phyloP scores from a whole-genome alignment of 2,113 vertebrate species.

The Varanus komodoensis region DNA sequence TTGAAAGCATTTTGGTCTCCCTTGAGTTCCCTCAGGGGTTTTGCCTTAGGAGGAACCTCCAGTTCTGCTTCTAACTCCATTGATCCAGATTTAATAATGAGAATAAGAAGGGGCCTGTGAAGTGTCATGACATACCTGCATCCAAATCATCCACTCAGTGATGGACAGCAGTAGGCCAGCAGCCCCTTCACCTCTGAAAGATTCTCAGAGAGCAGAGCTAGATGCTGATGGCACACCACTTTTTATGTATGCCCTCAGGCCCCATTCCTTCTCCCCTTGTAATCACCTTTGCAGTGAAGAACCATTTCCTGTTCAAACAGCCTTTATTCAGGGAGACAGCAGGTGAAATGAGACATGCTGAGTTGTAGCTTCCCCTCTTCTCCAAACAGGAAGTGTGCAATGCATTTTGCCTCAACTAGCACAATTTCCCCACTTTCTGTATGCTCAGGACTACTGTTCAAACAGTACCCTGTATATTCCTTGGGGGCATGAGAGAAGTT shows the following conservation, averaged over 20 bases:
- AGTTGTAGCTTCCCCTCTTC: neutral
- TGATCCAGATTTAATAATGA: neutral
- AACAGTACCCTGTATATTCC: neutral
- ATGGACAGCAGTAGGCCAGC: neutral
- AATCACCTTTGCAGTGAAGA: too few species aligned
- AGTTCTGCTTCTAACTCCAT: neutral
- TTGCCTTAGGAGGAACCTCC: neutral
- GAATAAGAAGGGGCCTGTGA: neutral
- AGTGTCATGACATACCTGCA: neutral
- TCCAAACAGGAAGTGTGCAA: neutral
- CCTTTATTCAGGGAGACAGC: neutral
- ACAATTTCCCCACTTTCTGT: neutral
- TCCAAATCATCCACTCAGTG: neutral
- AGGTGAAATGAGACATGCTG: neutral
- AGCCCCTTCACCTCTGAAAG: neutral
- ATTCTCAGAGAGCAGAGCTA: neutral
- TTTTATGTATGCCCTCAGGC: too few species aligned
- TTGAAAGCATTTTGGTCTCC: neutral
- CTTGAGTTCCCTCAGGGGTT: neutral
- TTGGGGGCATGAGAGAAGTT: neutral
- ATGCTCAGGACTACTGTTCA: neutral
- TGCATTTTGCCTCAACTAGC: neutral
- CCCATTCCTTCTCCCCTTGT: too few species aligned
- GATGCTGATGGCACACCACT: neutral
- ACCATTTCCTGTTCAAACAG: neutral